These are phyloP conservation scores for Trichopria drosophilae DNA, from an alignment of 2,888 invertebrate genomes.

Conservation along the genomic window DNA sequence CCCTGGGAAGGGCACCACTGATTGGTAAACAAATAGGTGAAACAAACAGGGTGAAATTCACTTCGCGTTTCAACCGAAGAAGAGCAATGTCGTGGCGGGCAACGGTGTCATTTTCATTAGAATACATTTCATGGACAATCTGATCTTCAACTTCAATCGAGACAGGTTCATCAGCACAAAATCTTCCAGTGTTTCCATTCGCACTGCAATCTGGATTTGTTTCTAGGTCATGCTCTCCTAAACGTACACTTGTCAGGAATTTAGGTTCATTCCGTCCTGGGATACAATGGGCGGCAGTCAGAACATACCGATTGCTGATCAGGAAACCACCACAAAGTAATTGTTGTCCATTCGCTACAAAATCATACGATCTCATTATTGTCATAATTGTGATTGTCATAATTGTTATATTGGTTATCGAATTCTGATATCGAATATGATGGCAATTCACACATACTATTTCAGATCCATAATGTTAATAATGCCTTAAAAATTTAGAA, in stretches of 20 bases:
- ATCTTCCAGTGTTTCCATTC: not conserved
- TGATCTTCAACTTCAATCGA: not conserved
- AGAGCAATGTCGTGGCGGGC: constrained; percentile 15
- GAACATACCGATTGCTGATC: constrained; percentile 7
- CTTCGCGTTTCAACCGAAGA: not conserved
- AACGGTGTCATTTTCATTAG: too few relatives aligned
- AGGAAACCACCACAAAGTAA: constrained; percentile 15
- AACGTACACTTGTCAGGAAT: not conserved
- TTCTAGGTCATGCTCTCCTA: constrained; percentile 6
- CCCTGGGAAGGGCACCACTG: too few relatives aligned
- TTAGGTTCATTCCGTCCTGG: not conserved
- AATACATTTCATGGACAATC: constrained; percentile 1
- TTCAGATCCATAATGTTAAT: too few relatives aligned
- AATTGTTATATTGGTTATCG: too few relatives aligned
- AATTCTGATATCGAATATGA: too few relatives aligned
- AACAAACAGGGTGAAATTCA: not conserved
- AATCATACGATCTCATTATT: too few relatives aligned
- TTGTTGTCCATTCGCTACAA: constrained; percentile 3
- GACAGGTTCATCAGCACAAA: not conserved
- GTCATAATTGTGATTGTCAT: too few relatives aligned
- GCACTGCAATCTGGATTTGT: not conserved
- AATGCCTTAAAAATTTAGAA: too few relatives aligned
- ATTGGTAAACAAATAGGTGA: constrained; percentile 19
- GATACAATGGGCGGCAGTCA: constrained; percentile 17
- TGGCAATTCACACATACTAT: too few relatives aligned